phyloP scores from a whole-genome alignment of 2,113 vertebrate genomes.

The Colinus virginianus region DNA sequence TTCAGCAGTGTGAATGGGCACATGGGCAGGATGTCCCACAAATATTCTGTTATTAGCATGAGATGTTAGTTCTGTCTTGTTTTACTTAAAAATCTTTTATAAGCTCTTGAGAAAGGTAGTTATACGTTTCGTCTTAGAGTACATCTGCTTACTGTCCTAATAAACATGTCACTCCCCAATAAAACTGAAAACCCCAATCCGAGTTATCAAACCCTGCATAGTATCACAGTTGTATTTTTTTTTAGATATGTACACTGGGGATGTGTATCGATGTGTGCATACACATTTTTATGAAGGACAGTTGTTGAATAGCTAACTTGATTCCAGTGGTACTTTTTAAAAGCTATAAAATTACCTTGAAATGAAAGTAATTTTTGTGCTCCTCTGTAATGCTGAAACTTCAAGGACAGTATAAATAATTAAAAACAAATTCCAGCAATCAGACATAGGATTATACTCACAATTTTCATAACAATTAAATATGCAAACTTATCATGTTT shows the following conservation, averaged over 20 bases:
- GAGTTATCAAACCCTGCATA: neutral
- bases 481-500: slow-evolving; percentile 17
- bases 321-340: neutral
- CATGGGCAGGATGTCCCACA: neutral
- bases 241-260: neutral
- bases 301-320: neutral
- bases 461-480: slow-evolving; percentile 45
- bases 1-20: neutral
- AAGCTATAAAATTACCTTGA: neutral
- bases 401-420: slow-evolving; percentile 63
- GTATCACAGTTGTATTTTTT: neutral
- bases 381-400: neutral
- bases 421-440: slow-evolving; percentile 22
- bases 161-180: neutral
- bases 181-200: neutral
- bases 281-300: neutral
- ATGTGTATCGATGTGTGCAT: neutral
- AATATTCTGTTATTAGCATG: neutral
- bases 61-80: neutral
- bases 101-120: neutral
- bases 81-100: neutral
- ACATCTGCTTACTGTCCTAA: neutral
- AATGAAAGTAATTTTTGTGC: neutral
- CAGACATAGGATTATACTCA: neutral
- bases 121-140: neutral